phyloP scores from a whole-genome alignment of 1,140 invertebrate species.

The Riptortus pedestris region DNA sequence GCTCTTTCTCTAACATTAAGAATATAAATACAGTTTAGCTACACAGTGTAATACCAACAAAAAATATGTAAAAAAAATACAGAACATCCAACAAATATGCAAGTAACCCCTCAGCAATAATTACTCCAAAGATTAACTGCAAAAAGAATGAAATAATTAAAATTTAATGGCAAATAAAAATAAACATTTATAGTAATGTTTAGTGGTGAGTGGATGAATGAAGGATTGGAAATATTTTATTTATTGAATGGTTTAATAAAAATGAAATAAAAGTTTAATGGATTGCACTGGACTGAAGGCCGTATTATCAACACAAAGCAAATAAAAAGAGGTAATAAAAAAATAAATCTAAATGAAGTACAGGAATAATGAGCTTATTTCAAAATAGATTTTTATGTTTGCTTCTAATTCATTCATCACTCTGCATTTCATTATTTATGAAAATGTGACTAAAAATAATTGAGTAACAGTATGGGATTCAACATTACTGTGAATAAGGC shows the following conservation, averaged over 20 bases:
- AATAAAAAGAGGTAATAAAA: no score
- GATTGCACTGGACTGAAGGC: no score
- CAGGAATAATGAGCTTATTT: no score
- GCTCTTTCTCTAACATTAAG: constrained; percentile 2
- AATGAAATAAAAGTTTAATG: no score
- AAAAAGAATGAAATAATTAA: neutral
- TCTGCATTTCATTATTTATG: no score
- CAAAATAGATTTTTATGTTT: no score
- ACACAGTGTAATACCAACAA: constrained; percentile 8
- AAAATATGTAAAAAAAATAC: neutral
- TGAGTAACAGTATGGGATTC: neutral
- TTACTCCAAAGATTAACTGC: neutral
- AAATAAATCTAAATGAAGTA: no score
- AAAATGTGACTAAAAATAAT: no score
- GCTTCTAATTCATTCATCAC: no score
- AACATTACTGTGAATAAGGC: constrained; percentile 18
- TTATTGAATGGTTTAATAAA: no score
- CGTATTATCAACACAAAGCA: no score
- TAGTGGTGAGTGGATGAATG: neutral
- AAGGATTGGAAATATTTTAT: neutral
- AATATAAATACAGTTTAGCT: neutral
- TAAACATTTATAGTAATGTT: neutral
- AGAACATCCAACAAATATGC: constrained; percentile 13
- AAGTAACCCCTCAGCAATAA: neutral
- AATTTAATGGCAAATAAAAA: constrained; percentile 10